phyloP scores from a whole-genome alignment of 2,888 invertebrate species.

The Yponomeuta evonymella region DNA sequence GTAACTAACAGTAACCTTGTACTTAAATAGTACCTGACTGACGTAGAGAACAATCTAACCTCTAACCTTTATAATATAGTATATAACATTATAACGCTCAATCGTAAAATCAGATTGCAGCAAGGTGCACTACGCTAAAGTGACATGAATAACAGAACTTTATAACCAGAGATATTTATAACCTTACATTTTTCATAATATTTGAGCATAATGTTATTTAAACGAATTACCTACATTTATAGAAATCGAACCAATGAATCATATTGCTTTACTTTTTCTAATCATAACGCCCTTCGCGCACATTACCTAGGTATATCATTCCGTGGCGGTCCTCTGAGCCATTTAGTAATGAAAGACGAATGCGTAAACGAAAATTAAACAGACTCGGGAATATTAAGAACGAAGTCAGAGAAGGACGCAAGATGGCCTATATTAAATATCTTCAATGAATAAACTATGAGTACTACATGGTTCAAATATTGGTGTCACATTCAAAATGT shows the following conservation, averaged over 20 bases:
- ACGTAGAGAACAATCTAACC: not conserved
- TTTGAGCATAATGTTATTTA: conserved; percentile 8
- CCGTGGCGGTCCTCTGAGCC: too few relatives aligned
- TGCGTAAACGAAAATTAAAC: too few relatives aligned
- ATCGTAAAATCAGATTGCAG: not conserved
- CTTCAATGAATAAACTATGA: too few relatives aligned
- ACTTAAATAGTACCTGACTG: too few relatives aligned
- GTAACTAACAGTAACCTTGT: too few relatives aligned
- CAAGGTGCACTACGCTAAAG: not conserved
- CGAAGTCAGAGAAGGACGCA: too few relatives aligned
- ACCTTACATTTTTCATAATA: not conserved
- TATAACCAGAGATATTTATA: not conserved
- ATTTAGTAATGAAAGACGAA: too few relatives aligned
- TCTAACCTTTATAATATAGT: not conserved
- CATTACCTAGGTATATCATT: too few relatives aligned
- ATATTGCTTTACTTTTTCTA: too few relatives aligned
- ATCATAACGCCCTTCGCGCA: too few relatives aligned
- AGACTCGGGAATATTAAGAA: too few relatives aligned
- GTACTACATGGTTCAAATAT: not conserved
- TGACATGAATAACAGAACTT: conserved; percentile 15
- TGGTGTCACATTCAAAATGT: not conserved
- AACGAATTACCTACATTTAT: not conserved
- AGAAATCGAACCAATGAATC: not conserved
- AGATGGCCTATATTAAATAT: too few relatives aligned
- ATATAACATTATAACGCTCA: conserved; percentile 11